Evolutionary conservation across 2,113 vertebrate species (phyloP).

Genomic region (Macrotis lagotis): DNA sequence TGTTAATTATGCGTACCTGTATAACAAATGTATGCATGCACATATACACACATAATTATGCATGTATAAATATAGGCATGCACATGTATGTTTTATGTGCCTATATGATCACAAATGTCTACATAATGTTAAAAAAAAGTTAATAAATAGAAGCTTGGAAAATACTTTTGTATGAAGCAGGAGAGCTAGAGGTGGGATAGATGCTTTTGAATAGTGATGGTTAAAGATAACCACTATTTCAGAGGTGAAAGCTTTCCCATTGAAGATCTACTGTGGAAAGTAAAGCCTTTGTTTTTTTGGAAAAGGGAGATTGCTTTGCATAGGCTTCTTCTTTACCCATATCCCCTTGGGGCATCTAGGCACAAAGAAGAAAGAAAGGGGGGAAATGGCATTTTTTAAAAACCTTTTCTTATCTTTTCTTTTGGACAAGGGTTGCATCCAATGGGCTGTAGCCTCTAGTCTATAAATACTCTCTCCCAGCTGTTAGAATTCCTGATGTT

Average conservation of each 20-base stretch:
- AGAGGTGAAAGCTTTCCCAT: neutral
- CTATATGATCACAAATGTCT: too few species aligned
- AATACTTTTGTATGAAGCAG: neutral
- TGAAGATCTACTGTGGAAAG: neutral
- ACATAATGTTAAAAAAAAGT: neutral
- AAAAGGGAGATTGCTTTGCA: neutral
- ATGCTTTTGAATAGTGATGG: neutral
- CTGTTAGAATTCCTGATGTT: neutral
- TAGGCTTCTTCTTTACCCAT: neutral
- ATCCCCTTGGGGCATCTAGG: neutral
- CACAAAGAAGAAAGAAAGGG: neutral
- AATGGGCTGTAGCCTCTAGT: neutral
- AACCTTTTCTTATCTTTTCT: neutral
- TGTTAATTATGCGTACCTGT: too few species aligned
- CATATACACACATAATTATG: too few species aligned
- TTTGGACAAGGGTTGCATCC: neutral
- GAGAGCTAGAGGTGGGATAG: neutral
- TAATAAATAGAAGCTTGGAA: neutral
- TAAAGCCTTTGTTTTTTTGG: neutral
- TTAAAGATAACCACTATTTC: neutral
- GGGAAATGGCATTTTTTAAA: neutral
- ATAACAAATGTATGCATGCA: too few species aligned
- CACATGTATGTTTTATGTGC: too few species aligned
- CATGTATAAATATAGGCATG: too few species aligned
- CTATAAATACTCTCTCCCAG: neutral